Evolutionary conservation across 2,797 vertebrate species (phyloP).

Genomic region (Poeciliopsis turneri): DNA sequence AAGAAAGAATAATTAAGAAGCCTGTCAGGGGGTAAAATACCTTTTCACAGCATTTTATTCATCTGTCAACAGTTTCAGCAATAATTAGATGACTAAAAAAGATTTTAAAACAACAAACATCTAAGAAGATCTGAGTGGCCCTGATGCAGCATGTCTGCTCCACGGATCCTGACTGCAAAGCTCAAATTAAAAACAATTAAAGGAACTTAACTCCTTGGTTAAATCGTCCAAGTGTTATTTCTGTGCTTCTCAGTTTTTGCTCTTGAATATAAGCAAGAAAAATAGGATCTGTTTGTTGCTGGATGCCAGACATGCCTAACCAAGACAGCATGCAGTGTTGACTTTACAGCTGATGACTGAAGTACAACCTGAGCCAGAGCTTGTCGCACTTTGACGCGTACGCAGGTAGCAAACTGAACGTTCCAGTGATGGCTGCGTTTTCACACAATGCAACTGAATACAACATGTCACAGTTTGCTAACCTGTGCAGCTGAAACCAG

Average conservation of each 20-base stretch:
- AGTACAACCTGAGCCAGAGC: neutral
- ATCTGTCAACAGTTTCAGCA: neutral
- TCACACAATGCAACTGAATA: neutral
- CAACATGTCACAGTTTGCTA: neutral
- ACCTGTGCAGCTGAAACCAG: neutral
- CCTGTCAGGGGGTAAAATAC: neutral
- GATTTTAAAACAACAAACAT: neutral
- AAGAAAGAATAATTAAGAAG: neutral
- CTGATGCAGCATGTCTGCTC: neutral
- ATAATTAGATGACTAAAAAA: neutral
- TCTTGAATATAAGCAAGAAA: constrained; percentile 2
- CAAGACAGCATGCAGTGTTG: neutral
- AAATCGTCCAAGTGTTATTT: neutral
- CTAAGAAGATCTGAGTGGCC: neutral
- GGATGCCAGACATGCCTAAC: constrained; percentile 1
- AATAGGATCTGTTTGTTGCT: neutral
- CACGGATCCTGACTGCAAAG: neutral
- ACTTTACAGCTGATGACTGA: constrained; percentile 1
- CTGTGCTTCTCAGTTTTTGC: constrained; percentile 8
- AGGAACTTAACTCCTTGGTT: neutral
- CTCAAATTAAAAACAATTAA: constrained; percentile 4
- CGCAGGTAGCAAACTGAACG: neutral
- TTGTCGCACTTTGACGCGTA: neutral
- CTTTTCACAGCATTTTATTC: neutral
- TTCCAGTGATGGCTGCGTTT: neutral